These are phyloP conservation scores for Hormiphora californensis DNA, from an alignment of 37 sponge, comb jelly and placozoan genomes.

Conservation along the genomic window DNA sequence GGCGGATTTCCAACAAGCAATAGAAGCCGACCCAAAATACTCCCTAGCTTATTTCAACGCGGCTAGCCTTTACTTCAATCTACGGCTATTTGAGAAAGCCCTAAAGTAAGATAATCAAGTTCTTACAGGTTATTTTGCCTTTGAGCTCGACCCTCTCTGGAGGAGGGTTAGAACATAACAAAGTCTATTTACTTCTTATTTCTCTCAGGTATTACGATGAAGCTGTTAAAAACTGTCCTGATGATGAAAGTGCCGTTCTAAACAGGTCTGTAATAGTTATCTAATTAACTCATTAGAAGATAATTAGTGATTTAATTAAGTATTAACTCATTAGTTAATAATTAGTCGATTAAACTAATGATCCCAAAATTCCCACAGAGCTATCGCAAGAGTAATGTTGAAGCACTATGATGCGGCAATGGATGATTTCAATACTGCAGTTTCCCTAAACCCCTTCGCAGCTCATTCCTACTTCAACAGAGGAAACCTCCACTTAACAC, in stretches of 20 bases:
- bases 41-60: slow-evolving; percentile 84
- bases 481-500: slow-evolving; percentile 66
- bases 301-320: not conserved
- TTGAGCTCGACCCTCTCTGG: slow-evolving; percentile 60
- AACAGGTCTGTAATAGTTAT: slow-evolving; percentile 45
- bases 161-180: slow-evolving; percentile 13
- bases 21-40: slow-evolving; percentile 61
- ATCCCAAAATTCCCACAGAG: too few relatives aligned
- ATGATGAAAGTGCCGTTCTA: slow-evolving; percentile 60
- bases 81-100: slow-evolving; percentile 47
- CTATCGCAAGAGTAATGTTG: slow-evolving; percentile 59
- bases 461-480: slow-evolving; percentile 86
- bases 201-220: slow-evolving; percentile 59
- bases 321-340: not conserved
- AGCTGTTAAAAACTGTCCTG: slow-evolving; percentile 55
- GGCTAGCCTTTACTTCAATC: slow-evolving; percentile 77
- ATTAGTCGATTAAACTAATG: not conserved
- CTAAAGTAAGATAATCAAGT: slow-evolving; percentile 60
- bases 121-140: slow-evolving; percentile 27
- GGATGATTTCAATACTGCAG: slow-evolving; percentile 64
- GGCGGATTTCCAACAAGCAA: slow-evolving; percentile 73
- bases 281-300: not conserved
- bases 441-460: slow-evolving; percentile 63
- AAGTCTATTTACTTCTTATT: not conserved
- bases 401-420: slow-evolving; percentile 62